phyloP scores from a whole-genome alignment of 1,140 invertebrate species.

The Drosophila melanica region DNA sequence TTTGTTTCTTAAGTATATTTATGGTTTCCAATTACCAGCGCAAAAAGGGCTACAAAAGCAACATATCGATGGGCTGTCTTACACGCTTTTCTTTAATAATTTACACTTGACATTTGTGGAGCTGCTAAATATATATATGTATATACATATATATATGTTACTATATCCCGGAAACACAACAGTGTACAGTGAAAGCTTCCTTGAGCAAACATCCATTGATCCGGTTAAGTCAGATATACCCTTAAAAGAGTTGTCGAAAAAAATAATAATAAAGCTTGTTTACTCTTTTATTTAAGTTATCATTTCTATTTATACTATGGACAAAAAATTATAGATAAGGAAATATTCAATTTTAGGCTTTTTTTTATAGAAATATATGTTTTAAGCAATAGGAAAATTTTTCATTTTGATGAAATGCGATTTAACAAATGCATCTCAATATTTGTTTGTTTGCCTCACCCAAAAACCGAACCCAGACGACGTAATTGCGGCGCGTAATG shows the following conservation, averaged over 20 bases:
- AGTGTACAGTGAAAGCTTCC: neutral
- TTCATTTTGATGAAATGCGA: neutral
- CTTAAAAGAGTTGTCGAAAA: neutral
- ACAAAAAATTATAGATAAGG: too few relatives aligned
- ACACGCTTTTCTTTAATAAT: slow-evolving; percentile 13
- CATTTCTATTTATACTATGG: too few relatives aligned
- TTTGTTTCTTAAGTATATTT: slow-evolving; percentile 58
- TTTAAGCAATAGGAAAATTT: too few relatives aligned
- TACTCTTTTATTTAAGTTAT: too few relatives aligned
- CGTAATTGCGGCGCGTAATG: slow-evolving; percentile 24
- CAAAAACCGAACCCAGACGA: slow-evolving; percentile 25
- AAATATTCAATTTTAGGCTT: too few relatives aligned
- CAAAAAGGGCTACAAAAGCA: slow-evolving; percentile 14
- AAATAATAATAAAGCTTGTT: too few relatives aligned
- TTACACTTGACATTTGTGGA: slow-evolving; percentile 17
- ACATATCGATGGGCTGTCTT: slow-evolving; percentile 13
- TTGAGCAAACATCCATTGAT: neutral
- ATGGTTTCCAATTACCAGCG: slow-evolving; percentile 73
- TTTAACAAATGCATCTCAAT: slow-evolving; percentile 15
- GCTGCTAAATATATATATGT: neutral
- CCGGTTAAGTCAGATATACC: neutral
- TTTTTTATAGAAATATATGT: too few relatives aligned
- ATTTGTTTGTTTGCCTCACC: slow-evolving; percentile 24
- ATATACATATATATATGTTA: neutral
- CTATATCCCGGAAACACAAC: neutral